Evolutionary conservation across 2,888 invertebrate genomes (phyloP).

Genomic region (Crematogaster levior): DNA sequence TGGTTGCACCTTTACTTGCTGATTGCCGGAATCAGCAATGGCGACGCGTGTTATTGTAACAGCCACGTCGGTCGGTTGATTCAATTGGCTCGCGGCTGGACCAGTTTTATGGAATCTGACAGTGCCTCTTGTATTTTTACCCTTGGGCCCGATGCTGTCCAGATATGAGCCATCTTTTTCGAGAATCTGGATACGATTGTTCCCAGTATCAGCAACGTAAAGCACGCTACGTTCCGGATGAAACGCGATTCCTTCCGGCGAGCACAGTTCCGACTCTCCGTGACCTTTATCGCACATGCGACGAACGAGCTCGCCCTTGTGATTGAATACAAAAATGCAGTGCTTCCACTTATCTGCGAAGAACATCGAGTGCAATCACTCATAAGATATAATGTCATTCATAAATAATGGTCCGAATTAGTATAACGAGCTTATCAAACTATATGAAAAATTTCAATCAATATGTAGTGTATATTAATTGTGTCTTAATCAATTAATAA

Average conservation of each 20-base stretch:
- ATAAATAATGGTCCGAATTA: background rate
- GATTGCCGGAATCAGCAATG: constrained; percentile 91
- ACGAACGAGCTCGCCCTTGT: constrained; percentile 88
- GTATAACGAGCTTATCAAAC: too few species aligned
- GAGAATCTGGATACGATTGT: constrained; percentile 89
- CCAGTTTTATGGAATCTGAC: constrained; percentile 79
- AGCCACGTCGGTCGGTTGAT: constrained; percentile 91
- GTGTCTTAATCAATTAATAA: too few species aligned
- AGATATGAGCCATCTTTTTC: constrained; percentile 85
- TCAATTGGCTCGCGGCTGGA: constrained; percentile 87
- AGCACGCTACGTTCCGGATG: constrained; percentile 87
- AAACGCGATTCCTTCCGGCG: constrained; percentile 91
- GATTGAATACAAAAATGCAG: constrained; percentile 90
- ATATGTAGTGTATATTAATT: too few species aligned
- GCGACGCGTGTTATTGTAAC: constrained; percentile 87
- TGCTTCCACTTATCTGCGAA: constrained; percentile 90
- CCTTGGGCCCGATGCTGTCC: constrained; percentile 68
- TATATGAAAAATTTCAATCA: too few species aligned
- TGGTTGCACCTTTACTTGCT: constrained; percentile 87
- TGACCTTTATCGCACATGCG: constrained; percentile 90
- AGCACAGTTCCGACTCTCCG: constrained; percentile 88
- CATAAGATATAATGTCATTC: too few species aligned
- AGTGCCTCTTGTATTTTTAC: constrained; percentile 76
- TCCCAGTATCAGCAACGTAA: constrained; percentile 92
- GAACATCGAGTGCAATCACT: too few species aligned